Evolutionary conservation across 2,113 vertebrate genomes (phyloP).

Genomic region (Rhagologus leucostigma): DNA sequence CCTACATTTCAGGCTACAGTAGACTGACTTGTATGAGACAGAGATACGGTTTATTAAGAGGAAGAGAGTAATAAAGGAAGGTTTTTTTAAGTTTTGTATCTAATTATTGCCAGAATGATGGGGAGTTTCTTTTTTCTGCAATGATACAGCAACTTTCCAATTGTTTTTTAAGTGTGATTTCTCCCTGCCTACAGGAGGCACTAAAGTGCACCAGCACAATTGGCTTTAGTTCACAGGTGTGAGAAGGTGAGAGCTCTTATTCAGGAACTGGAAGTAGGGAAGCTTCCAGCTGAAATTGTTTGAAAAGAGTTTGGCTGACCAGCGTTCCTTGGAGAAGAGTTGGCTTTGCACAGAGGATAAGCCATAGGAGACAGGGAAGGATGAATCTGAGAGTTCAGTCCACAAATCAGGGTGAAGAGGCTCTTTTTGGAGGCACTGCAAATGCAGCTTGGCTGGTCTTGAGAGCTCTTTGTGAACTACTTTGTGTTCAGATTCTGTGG

Average conservation of each 20-base stretch:
- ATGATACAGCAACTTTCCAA: not conserved
- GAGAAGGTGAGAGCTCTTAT: not conserved
- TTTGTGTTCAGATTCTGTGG: not conserved
- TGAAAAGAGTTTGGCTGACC: not conserved
- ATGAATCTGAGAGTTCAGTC: not conserved
- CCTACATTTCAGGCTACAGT: not conserved
- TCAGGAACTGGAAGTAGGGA: not conserved
- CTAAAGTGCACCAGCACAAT: not conserved
- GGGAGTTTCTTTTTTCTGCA: not conserved
- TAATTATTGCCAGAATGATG: not conserved
- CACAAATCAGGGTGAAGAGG: not conserved
- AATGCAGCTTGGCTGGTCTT: not conserved
- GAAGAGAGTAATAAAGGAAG: not conserved
- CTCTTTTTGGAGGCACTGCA: not conserved
- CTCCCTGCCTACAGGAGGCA: not conserved
- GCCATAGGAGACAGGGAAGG: not conserved
- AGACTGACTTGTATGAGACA: not conserved
- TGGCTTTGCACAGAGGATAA: not conserved
- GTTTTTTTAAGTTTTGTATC: not conserved
- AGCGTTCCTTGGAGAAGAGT: not conserved
- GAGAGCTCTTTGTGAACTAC: not conserved
- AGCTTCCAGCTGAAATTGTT: not conserved
- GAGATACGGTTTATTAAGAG: not conserved
- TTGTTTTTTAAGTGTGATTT: not conserved
- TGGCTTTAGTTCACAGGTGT: not conserved